Evolutionary conservation across 2,888 invertebrate species (phyloP), one percentile per base, ranked within the genome.

Genomic region (Galerucella nymphaeae): DNA sequence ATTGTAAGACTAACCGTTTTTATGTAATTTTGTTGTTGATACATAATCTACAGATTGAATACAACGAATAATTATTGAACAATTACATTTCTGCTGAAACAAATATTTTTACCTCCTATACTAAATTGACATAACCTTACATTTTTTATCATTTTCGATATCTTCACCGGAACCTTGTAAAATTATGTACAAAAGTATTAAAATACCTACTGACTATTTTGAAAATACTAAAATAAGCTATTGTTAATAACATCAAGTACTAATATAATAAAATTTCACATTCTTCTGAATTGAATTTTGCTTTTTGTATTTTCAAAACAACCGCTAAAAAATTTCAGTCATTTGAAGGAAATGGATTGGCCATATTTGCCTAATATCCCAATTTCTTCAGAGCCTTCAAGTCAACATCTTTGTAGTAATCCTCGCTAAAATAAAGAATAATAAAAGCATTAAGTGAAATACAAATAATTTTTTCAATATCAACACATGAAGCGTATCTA

Each of bases 371-470:
- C 76, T 82, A 91, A 87, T 90, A 92, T 85, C 94, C 95, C 88
- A 93, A 88, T 86, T 96, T 96, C 89, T 93, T 94, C 84, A 96
- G 88, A 74, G 94, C 93, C 88, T 96, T 96, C 80, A 96, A 89
- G 87, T 96, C 96, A 83, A 96, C 93, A 85, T 95, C 95, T 80
- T 96, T 96, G 87, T 96, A 96, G 89, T 96, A 96, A 88, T 96
- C 96, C 89, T 96, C 95, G 88, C 96, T 96, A 90, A 80, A 83
- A 81, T 80, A 80, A 74, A 23, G 23, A 23, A 73, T 77, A 75
- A 78, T 76, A 71, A 74, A 77, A 50, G 71, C 53, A 18, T 11
- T 45, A 13, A 45, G 0, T 45, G 14, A 45, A 11, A 5, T 13
- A 45, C 14, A 14, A 14, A 45, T 2, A 45, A 13, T 45, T 45